Percentiles rank a stretch among this genome's conserved stretches.
Conservation (phyloP, 2,797 vertebrate species). For the Thaleichthys pacificus region DNA sequence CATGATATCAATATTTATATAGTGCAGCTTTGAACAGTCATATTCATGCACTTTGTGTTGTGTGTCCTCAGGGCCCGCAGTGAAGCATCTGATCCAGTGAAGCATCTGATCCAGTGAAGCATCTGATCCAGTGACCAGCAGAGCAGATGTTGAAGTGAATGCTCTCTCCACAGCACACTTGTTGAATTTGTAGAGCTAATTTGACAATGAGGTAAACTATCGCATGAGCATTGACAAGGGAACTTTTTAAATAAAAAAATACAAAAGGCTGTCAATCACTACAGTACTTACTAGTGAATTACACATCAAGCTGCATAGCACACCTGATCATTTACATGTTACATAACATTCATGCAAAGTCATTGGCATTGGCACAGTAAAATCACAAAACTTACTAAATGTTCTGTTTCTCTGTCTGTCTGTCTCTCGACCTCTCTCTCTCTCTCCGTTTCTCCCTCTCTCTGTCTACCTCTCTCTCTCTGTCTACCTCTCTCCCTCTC, state of each 20-base stretch:
- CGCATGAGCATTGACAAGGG: background rate
- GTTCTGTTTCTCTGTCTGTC: background rate
- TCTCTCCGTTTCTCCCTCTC: background rate
- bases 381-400: background rate
- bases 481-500: background rate
- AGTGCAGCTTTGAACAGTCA: background rate
- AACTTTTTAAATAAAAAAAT: too few species aligned
- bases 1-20: background rate
- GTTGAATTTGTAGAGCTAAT: conserved; percentile 1
- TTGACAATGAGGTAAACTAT: background rate
- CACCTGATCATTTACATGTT: too few species aligned
- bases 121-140: too few species aligned
- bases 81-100: background rate
- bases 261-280: too few species aligned
- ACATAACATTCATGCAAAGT: too few species aligned
- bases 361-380: background rate
- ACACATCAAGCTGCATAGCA: too few species aligned
- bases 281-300: background rate
- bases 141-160: too few species aligned
- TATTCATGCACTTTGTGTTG: background rate
- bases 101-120: too few species aligned
- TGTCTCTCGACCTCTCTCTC: background rate
- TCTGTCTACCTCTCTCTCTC: background rate
- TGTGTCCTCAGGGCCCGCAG: background rate
- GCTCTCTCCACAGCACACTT: background rate